Evolutionary conservation across 2,888 invertebrate species (phyloP).

Genomic region (Callosobruchus maculatus): DNA sequence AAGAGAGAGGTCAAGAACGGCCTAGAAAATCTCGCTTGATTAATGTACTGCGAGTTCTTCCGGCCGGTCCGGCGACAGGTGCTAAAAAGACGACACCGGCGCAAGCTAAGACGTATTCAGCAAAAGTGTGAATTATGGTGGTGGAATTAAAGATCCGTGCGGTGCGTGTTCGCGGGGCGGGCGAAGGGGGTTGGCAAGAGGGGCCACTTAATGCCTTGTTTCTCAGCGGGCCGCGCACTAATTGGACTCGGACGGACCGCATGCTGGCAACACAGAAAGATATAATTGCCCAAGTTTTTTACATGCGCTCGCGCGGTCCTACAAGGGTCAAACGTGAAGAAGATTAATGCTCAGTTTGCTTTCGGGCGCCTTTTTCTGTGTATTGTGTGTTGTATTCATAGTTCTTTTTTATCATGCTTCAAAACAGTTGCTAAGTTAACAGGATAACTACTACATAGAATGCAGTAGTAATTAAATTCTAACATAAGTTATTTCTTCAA

Average conservation of each 20-base stretch:
- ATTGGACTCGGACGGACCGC: conserved; percentile 42
- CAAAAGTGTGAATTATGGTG: neutral
- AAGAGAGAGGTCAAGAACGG: too few relatives aligned
- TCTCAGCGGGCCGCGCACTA: conserved; percentile 48
- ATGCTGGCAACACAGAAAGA: conserved; percentile 25
- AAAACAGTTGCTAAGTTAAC: too few relatives aligned
- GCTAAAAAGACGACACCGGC: neutral
- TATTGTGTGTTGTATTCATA: neutral
- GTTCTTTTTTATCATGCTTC: neutral
- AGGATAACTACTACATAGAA: too few relatives aligned
- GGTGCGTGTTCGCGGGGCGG: conserved; percentile 1
- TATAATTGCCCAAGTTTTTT: conserved; percentile 26
- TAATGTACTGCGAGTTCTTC: too few relatives aligned
- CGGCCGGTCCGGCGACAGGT: neutral
- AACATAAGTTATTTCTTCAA: too few relatives aligned
- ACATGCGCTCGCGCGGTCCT: neutral
- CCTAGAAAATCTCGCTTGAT: too few relatives aligned
- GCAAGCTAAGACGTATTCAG: neutral
- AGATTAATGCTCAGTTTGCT: neutral
- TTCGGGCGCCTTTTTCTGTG: neutral
- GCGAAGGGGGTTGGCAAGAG: conserved; percentile 3
- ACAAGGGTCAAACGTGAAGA: neutral
- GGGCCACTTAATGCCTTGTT: conserved; percentile 43
- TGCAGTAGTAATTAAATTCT: too few relatives aligned
- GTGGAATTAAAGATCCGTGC: neutral